These are phyloP conservation scores for Rhinogobius similis DNA, from an alignment of 2,113 vertebrate species.

Conservation along the genomic window DNA sequence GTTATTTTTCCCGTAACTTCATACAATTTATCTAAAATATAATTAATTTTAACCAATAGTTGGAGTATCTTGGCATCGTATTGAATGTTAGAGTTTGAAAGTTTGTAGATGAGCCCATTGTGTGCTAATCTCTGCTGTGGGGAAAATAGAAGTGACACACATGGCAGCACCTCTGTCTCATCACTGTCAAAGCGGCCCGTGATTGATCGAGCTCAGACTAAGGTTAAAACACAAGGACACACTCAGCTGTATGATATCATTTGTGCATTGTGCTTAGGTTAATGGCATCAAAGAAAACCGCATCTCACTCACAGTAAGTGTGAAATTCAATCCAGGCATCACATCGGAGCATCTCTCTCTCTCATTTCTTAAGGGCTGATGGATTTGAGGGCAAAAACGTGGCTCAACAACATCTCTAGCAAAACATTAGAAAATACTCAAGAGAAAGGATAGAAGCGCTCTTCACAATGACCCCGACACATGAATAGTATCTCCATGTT, in stretches of 20 bases:
- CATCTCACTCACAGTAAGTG: conserved; percentile 14
- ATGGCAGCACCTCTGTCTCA: conserved; percentile 33
- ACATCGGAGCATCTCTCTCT: conserved; percentile 30
- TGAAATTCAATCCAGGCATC: conserved; percentile 17
- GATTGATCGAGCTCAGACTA: conserved; percentile 38
- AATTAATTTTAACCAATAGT: no score
- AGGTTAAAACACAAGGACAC: conserved; percentile 36
- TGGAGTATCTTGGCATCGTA: neutral
- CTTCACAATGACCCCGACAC: no score
- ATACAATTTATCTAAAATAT: neutral
- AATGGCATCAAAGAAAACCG: conserved; percentile 3
- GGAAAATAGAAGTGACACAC: conserved; percentile 33
- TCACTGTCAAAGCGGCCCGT: conserved; percentile 14
- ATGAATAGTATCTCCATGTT: no score
- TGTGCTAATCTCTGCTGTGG: conserved; percentile 13
- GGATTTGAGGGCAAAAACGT: no score
- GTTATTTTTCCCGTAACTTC: neutral
- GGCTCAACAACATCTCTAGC: no score
- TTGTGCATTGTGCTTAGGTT: neutral
- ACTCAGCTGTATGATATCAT: conserved; percentile 2
- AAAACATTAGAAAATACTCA: no score
- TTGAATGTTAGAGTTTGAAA: conserved; percentile 1
- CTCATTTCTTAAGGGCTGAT: conserved; percentile 35
- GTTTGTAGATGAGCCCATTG: conserved; percentile 14
- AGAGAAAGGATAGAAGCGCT: no score